Evolutionary conservation across 2,797 vertebrate species (phyloP).

Genomic region (Triplophysa bombifrons): DNA sequence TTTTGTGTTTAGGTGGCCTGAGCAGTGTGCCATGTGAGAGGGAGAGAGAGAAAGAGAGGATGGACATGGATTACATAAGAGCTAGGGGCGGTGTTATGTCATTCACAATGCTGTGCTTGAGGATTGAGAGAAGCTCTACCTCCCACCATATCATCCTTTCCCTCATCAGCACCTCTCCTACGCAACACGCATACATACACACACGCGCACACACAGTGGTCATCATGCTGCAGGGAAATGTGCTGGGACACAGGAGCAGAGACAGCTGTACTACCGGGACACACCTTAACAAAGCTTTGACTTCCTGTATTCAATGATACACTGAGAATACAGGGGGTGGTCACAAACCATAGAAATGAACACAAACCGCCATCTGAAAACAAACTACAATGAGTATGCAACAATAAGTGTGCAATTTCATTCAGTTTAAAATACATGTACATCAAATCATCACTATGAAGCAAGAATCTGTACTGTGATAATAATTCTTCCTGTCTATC

Average conservation of each 20-base stretch:
- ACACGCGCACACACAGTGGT: not conserved
- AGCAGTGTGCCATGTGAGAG: not conserved
- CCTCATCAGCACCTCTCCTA: constrained; percentile 52
- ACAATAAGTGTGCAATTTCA: not conserved
- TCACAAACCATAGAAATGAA: constrained; percentile 13
- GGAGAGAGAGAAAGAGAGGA: constrained; percentile 21
- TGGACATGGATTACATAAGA: constrained; percentile 47
- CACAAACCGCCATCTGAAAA: not conserved
- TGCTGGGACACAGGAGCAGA: not conserved
- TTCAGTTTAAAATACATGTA: not conserved
- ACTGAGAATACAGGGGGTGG: constrained; percentile 6
- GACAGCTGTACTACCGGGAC: constrained; percentile 11
- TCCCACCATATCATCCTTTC: constrained; percentile 47
- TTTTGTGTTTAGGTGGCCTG: not conserved
- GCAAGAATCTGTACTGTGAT: constrained; percentile 16
- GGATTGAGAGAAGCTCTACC: constrained; percentile 45
- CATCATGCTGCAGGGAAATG: not conserved
- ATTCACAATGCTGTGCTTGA: constrained; percentile 31
- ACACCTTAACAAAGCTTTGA: constrained; percentile 4
- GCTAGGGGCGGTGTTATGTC: constrained; percentile 37
- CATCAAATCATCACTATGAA: not conserved
- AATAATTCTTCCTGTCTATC: constrained; percentile 22
- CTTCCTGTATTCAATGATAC: constrained; percentile 40
- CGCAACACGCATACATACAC: constrained; percentile 25
- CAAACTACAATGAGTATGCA: not conserved